Base-by-base conservation (phyloP, 2,113 vertebrate genomes). In the Synchiropus splendidus region DNA sequence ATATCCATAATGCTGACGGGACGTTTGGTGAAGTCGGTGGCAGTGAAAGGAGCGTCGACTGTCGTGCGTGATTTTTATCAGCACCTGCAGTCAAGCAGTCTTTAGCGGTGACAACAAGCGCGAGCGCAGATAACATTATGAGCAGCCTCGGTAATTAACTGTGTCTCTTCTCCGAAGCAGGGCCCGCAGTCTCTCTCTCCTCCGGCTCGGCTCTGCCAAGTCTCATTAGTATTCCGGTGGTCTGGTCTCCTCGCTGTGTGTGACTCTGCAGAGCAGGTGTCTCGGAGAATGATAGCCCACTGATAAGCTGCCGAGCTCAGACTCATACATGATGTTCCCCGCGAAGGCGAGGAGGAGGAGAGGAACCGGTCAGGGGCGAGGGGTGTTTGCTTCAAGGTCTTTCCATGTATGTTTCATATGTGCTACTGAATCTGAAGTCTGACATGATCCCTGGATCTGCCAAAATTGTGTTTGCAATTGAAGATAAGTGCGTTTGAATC, bases 211-310 rank as follows among this genome's bases (percentile, higher is more conserved):
- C 52, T 53, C 52, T 53, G 48, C 35, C 45, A 11, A 2, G 40
- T 42, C 70, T 74, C 54, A 77, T 82, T 69, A 60, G 79, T 75
- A 82, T 80, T 75, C 79, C 66, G 64, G 59, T 43, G 66, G 66
- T 60, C 33, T 71, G 54, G 60, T 52, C 63, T 46, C 45, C 61
- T 58, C 64, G 42, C 60, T 54, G 65, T 67, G 64, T 73, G 64
- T 54, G 64, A 69, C 65, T 76, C 68, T 54, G 51, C 67, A 60
- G 73, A 75, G 77, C 77, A 77, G 73, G 75, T 77, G 79, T 76
- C 64, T 71, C 74, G 64, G 63, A 72, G 67, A 72, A 66, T 74
- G 72, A 78, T 78, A 72, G 74, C 50, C 72, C 64, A 45, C 67
- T 72, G 79, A 75, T 72, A 75, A 67, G 60, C 71, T 61, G 48